A percentile compares a stretch with the other conserved stretches of the same genome.
Evolutionary conservation across 2,888 invertebrate species (phyloP).

Genomic region (Leucophenga montana): DNA sequence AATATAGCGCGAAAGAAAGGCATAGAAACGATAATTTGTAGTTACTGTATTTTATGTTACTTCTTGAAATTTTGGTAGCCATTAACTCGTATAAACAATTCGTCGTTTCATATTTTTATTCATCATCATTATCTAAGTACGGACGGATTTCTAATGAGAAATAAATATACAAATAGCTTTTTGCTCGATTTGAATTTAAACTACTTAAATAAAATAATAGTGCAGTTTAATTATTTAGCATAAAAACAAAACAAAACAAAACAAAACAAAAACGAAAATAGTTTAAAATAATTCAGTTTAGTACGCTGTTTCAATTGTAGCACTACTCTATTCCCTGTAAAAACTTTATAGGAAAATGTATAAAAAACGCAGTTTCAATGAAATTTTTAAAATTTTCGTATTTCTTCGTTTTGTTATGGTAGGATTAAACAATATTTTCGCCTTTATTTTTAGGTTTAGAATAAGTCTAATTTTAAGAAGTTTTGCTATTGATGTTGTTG

Average conservation of each 20-base stretch:
- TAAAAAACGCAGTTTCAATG: too few species aligned
- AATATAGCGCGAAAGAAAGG: background rate
- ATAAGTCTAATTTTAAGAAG: too few species aligned
- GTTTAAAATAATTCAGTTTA: too few species aligned
- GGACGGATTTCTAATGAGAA: conserved; percentile 63
- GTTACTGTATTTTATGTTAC: conserved; percentile 19
- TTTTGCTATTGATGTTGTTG: too few species aligned
- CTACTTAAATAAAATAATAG: background rate
- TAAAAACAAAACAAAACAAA: too few species aligned
- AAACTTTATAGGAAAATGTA: too few species aligned
- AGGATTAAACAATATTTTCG: conserved; percentile 38
- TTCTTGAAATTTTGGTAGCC: conserved; percentile 34
- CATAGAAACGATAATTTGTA: conserved; percentile 1
- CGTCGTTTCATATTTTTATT: background rate
- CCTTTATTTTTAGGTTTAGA: conserved; percentile 35
- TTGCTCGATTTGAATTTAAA: background rate
- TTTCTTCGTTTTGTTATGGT: too few species aligned
- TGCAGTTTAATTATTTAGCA: background rate
- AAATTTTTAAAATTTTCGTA: conserved; percentile 24
- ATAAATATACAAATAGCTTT: conserved; percentile 23
- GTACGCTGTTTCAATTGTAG: background rate
- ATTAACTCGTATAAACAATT: background rate
- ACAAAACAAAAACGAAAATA: too few species aligned
- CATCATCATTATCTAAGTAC: conserved; percentile 49
- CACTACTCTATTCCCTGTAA: too few species aligned